Evolutionary conservation across 2,888 invertebrate species (phyloP), one percentile per base, ranked within the genome.

Genomic region (Andrena fulva): DNA sequence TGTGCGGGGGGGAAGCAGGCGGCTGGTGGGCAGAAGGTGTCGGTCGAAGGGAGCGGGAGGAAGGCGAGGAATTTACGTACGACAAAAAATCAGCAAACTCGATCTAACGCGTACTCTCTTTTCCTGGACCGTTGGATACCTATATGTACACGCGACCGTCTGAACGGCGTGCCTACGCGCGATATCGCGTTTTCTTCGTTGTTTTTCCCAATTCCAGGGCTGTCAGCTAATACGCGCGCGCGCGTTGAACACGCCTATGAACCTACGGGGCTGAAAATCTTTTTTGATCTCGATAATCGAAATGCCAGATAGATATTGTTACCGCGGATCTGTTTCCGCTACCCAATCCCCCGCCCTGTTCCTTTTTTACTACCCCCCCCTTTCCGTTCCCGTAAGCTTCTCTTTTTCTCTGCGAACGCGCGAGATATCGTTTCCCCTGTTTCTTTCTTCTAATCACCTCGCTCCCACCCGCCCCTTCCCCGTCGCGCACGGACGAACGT

Each of bases 81-180:
- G 89, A 84, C 82, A 73, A 85, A 81, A 87, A 88, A 85, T 85
- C 80, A 77, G 64, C 85, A 82, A 87, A 89, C 84, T 89, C 85
- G 86, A 87, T 76, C 84, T 81, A 79, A 82, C 82, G 83, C 82
- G 75, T 31, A 42, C 80, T 83, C 80, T 81, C 75, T 77, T 82
- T 81, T 85, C 79, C 79, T 85, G 75, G 59, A 77, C 70, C 79
- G 63, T 31, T 71, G 33, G 33, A 35, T 35, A 35, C 10, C 29
- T 71, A 69, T 72, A 79, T 76, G 48, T 10, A 48, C 67, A 62
- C 68, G 33, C 67, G 69, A 62, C 64, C 56, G 54, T 54, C 54
- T 54, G 54, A 54, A 20, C 54, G 10, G 54, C 20, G 8, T 4
- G 24, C 3, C 24, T 54, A 54, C 42, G 60, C 31, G n/a, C 42